Evolutionary conservation across 2,797 vertebrate species (phyloP).

Genomic region (Microctenopoma stevenorrisi): DNA sequence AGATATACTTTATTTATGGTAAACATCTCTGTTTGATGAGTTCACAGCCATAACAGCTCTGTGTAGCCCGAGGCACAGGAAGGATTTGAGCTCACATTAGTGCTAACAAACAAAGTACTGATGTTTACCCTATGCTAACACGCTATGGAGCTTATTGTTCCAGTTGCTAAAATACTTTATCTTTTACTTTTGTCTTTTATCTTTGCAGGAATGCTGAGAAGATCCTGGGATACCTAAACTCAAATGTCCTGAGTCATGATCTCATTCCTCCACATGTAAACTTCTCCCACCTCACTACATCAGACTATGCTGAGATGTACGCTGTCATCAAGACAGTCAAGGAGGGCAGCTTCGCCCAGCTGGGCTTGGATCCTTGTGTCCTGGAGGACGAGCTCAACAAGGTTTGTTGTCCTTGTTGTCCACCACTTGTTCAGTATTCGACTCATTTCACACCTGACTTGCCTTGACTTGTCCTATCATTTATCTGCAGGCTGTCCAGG

Average conservation of each 20-base stretch:
- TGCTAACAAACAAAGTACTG: too few relatives aligned
- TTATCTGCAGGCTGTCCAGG: constrained; percentile 89
- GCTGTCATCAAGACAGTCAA: constrained; percentile 91
- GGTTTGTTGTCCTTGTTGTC: constrained; percentile 65
- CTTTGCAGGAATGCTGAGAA: constrained; percentile 90
- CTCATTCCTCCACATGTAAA: constrained; percentile 95
- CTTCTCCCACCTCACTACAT: constrained; percentile 90
- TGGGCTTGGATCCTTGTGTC: constrained; percentile 91
- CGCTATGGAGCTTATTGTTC: background rate
- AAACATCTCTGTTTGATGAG: too few relatives aligned
- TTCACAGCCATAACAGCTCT: too few relatives aligned
- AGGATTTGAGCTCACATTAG: too few relatives aligned
- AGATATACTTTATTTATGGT: too few relatives aligned
- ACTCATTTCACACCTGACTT: background rate
- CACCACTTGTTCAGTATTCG: background rate
- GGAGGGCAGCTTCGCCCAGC: constrained; percentile 85
- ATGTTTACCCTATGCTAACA: too few relatives aligned
- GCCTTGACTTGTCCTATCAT: constrained; percentile 7
- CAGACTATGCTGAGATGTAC: constrained; percentile 93
- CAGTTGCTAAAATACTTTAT: background rate
- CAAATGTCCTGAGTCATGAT: constrained; percentile 88
- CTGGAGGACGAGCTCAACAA: constrained; percentile 95
- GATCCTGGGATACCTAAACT: constrained; percentile 91
- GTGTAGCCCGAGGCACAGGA: too few relatives aligned
- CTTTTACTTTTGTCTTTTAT: background rate